Evolutionary conservation across 2,113 vertebrate species (phyloP), one percentile per base, ranked within the genome.

Genomic region (Entosphenus tridentatus): DNA sequence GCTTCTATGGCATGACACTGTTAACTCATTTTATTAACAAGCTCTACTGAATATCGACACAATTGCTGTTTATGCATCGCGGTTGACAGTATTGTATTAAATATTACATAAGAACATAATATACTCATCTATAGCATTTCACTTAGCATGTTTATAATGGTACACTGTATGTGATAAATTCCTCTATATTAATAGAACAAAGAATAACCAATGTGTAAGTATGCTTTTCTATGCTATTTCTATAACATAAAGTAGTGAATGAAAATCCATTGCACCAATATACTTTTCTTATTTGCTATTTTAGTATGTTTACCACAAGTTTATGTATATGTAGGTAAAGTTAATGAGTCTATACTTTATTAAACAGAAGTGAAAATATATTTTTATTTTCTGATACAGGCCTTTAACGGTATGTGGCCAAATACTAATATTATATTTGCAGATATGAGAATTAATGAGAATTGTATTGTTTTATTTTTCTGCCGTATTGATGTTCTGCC

Each of bases 291-390:
- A 21, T 65, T 65, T 65, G n/a, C n/a, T 65, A 65, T 65, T 65
- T 65, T 65, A 65, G 62, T 65, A 65, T 65, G 62, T 65, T 65
- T 65, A 65, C 62, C 21, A 65, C 62, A 3, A 65, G 62, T 65
- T 65, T 65, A n/a, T 65, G 62, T 65, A 65, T 65, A 65, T 65
- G n/a, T 65, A 65, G 62, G n/a, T 65, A 65, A 65, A 65, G n/a
- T 65, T 65, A 65, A 65, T 65, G 62, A 65, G 62, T 65, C 62
- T 65, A 65, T 65, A 65, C 62, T 65, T 65, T 65, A 65, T 65
- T 65, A 65, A 65, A 21, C 62, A 65, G 62, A 65, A 21, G n/a
- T n/a, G 62, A 65, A 21, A 65, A 21, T 16, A 65, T 65, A 65
- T 65, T 65, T 65, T 65, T 65, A 65, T 65, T 65, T 65, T 65